Conservation (phyloP, 2,888 invertebrate genomes). For the Rhodophaea formosa region DNA sequence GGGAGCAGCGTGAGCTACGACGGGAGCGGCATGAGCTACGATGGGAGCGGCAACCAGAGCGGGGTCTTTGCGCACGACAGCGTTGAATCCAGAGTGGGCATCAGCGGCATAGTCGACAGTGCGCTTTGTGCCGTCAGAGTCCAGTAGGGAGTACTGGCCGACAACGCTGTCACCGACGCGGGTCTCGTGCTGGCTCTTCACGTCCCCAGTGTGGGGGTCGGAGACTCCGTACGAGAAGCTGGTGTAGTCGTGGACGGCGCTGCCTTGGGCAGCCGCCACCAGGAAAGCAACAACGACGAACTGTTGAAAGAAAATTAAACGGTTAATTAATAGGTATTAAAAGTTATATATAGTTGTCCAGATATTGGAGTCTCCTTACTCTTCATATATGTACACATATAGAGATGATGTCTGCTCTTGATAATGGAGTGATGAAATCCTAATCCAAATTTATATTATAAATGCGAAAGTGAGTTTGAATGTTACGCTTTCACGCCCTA, state of each 20-base stretch:
- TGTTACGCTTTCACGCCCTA: too few species aligned
- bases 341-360: too few species aligned
- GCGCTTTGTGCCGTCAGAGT: slow-evolving; percentile 83
- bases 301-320: slow-evolving; percentile 54
- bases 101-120: slow-evolving; percentile 83
- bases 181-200: slow-evolving; percentile 82
- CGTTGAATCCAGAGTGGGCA: slow-evolving; percentile 79
- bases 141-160: slow-evolving; percentile 74
- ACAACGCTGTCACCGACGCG: slow-evolving; percentile 84
- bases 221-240: slow-evolving; percentile 74
- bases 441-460: too few species aligned
- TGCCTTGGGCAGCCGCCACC: slow-evolving; percentile 68
- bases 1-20: slow-evolving; percentile 20
- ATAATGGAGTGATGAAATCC: too few species aligned
- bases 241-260: slow-evolving; percentile 65
- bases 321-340: background rate
- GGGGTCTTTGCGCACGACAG: slow-evolving; percentile 77
- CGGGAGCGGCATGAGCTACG: slow-evolving; percentile 27
- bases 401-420: too few species aligned
- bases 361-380: too few species aligned
- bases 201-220: slow-evolving; percentile 75
- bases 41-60: slow-evolving; percentile 33
- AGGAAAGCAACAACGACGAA: slow-evolving; percentile 68
- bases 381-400: too few species aligned
- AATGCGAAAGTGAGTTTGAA: too few species aligned